Evolutionary conservation across 2,888 invertebrate species (phyloP), one percentile per base, ranked within the genome.

Genomic region (Tanypteryx hageni): DNA sequence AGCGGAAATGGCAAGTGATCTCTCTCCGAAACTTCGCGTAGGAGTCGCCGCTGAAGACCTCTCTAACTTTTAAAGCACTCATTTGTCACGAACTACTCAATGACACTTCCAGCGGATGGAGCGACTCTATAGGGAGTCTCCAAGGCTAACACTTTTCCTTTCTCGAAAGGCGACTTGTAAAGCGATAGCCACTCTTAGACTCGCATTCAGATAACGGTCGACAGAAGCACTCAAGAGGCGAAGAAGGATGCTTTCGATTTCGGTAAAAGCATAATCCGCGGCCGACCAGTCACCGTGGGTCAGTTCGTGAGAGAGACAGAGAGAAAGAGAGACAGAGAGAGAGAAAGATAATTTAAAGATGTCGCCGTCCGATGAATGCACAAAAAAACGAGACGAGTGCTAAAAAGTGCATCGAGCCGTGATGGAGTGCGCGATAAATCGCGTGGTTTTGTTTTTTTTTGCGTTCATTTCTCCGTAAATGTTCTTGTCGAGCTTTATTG

Each of bases 121-220:
- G 44, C 68, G 68, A 68, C 76, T 27, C 22, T 76, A 27, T 76
- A 22, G 22, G 22, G 13, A 22, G 27, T 76, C 27, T 22, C 76
- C 76, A 76, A 76, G 76, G 76, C 22, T 22, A 76, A 76, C 22
- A 9, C 27, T 76, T 68, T 68, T n/a, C 68, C 68, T 68, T 68
- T 68, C n/a, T 18, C n/a, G 68, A n/a, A 10, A n/a, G 64, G n/a
- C 44, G 64, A 18, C 18, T 22, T 76, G 76, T 27, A 76, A 27
- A 27, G 1, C 27, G 76, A 76, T 76, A n/a, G 76, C 27, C 76
- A 76, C 27, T 68, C 5, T 68, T n/a, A 22, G 68, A 68, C 68
- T 76, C 27, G 27, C 27, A 11, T 76, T 76, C 4, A 76, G 76
- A 76, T 76, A 76, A 27, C 22, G 27, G 22, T 76, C 27, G 76